Percentiles rank a stretch among this genome's conserved stretches.
These are phyloP conservation scores for Smithornis capensis DNA, from an alignment of 2,113 vertebrate genomes.

Conservation along the genomic window DNA sequence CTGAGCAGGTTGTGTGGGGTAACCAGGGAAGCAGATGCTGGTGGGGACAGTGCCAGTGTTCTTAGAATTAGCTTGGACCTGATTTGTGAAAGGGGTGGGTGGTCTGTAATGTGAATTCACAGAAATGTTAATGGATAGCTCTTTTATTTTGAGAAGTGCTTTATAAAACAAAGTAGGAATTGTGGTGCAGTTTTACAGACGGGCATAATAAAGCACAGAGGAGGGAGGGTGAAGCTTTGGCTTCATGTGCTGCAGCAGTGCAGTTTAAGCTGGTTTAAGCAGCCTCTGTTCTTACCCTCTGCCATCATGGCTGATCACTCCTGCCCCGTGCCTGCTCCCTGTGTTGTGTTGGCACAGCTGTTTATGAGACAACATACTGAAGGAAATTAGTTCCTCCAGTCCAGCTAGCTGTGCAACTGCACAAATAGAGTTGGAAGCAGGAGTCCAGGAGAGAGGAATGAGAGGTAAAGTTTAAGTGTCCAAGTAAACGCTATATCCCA, in stretches of 20 bases:
- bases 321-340: background rate
- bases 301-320: background rate
- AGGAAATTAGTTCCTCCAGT: background rate
- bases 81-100: background rate
- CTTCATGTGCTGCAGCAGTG: background rate
- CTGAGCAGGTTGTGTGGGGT: background rate
- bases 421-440: background rate
- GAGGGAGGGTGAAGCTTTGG: background rate
- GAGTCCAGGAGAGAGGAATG: background rate
- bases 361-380: background rate
- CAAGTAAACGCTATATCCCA: background rate
- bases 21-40: background rate
- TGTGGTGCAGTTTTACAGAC: background rate
- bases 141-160: background rate
- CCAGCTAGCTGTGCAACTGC: background rate
- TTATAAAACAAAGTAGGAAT: background rate
- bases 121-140: background rate
- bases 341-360: background rate
- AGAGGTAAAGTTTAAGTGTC: background rate
- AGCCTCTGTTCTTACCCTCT: background rate
- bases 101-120: background rate
- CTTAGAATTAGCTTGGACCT: background rate
- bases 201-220: background rate
- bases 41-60: background rate
- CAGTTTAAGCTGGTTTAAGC: background rate